These are phyloP conservation scores for Raja brachyura DNA, from an alignment of 2,113 vertebrate species.

Conservation along the genomic window DNA sequence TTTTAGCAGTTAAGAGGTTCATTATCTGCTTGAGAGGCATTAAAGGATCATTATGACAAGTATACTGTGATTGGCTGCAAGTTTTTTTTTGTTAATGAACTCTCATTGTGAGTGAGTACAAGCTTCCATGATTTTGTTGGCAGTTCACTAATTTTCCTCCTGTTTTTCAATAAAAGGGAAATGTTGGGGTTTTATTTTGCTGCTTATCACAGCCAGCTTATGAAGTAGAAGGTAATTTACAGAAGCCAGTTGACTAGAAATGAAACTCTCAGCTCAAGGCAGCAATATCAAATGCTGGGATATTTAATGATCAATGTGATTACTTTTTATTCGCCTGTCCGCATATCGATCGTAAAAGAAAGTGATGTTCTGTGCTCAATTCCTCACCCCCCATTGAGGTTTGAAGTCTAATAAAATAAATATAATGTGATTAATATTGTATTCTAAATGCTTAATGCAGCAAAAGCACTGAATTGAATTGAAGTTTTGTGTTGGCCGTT, in stretches of 20 bases:
- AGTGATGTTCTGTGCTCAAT: neutral
- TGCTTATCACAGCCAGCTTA: neutral
- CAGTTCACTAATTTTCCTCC: constrained; percentile 1
- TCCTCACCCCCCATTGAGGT: neutral
- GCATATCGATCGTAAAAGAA: constrained; percentile 1
- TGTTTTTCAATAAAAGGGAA: constrained; percentile 24
- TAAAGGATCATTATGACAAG: neutral
- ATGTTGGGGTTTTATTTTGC: constrained; percentile 9
- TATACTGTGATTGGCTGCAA: constrained; percentile 16
- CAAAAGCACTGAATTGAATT: neutral
- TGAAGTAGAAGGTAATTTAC: constrained; percentile 18
- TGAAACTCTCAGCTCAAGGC: neutral
- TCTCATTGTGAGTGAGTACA: neutral
- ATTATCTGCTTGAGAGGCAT: constrained; percentile 3
- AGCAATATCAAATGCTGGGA: neutral
- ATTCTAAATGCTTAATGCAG: neutral
- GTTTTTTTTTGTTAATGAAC: constrained; percentile 10
- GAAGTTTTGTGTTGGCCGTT: neutral
- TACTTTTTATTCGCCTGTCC: constrained; percentile 17
- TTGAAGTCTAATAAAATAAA: neutral
- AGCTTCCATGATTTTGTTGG: neutral
- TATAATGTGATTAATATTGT: constrained; percentile 17
- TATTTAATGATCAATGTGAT: constrained; percentile 21
- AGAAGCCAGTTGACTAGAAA: neutral
- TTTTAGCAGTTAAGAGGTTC: neutral